These are phyloP conservation scores for Harmothoe impar DNA, from an alignment of 2,888 invertebrate genomes.

Conservation along the genomic window DNA sequence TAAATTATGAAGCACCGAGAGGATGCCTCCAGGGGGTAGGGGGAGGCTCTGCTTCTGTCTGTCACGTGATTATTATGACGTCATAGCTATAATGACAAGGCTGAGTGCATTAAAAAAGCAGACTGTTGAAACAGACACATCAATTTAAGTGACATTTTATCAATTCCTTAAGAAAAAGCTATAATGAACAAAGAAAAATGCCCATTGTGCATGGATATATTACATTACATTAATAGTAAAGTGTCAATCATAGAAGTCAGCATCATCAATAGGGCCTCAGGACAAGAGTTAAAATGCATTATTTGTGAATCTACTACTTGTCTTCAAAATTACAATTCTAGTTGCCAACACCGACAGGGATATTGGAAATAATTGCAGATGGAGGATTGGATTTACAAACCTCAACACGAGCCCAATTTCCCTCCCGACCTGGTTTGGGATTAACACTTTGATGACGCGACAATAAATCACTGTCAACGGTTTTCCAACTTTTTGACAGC, in stretches of 20 bases:
- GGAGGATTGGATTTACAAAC: neutral
- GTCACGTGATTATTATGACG: slow-evolving; percentile 24
- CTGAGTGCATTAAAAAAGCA: neutral
- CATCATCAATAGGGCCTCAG: no score
- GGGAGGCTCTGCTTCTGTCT: neutral
- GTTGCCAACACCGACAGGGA: neutral
- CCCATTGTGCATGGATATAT: no score
- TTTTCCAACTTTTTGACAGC: neutral
- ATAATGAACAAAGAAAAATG: no score
- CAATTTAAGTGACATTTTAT: neutral
- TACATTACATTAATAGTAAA: no score
- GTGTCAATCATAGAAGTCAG: no score
- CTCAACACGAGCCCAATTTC: slow-evolving; percentile 9
- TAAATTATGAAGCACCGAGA: slow-evolving; percentile 14
- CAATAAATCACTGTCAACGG: slow-evolving; percentile 24
- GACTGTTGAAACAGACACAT: slow-evolving; percentile 3
- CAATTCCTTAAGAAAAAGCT: neutral
- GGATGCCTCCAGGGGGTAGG: neutral
- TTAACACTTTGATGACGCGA: neutral
- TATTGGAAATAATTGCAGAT: neutral
- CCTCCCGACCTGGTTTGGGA: neutral
- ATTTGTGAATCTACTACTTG: no score
- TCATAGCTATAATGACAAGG: slow-evolving; percentile 23
- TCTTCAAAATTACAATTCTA: no score
- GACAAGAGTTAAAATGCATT: no score